Percentiles rank a stretch among this genome's conserved stretches.
phyloP scores from a whole-genome alignment of 2,113 vertebrate genomes.

The Pandion haliaetus region DNA sequence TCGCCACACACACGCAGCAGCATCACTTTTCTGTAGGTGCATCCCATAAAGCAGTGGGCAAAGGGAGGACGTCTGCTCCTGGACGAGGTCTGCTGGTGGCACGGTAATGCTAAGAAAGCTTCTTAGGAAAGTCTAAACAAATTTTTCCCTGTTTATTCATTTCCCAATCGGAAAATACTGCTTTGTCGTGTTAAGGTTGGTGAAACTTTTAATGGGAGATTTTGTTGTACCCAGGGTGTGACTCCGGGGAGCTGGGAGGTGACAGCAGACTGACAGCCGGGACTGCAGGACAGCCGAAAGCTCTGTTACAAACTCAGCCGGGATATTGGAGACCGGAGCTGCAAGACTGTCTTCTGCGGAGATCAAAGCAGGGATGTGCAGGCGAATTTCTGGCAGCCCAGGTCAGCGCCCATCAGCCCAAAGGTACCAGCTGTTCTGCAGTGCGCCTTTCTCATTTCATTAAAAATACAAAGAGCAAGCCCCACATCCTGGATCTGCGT shows the following conservation, averaged over 20 bases:
- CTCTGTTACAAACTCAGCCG: not conserved
- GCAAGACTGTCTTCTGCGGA: not conserved
- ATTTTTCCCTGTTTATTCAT: not conserved
- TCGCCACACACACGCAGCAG: rapidly evolving
- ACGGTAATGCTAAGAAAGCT: rapidly evolving
- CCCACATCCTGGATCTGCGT: not conserved
- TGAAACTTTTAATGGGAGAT: not conserved
- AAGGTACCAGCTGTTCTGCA: not conserved
- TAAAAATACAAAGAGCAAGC: not conserved
- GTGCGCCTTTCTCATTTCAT: rapidly evolving
- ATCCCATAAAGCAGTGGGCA: not conserved
- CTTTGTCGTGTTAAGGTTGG: not conserved
- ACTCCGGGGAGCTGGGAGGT: not conserved
- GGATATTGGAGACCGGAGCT: rapidly evolving
- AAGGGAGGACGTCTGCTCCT: not conserved
- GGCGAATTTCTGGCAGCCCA: not conserved
- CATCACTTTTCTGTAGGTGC: not conserved
- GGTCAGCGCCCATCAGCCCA: not conserved
- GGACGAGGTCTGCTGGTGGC: not conserved
- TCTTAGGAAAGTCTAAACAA: not conserved
- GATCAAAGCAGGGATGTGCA: not conserved
- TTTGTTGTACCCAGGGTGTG: not conserved
- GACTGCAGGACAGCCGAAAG: not conserved
- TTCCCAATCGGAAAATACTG: not conserved
- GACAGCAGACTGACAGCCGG: not conserved